These are phyloP conservation scores for Galbula dea DNA, from an alignment of 2,113 vertebrate species.

Conservation along the genomic window DNA sequence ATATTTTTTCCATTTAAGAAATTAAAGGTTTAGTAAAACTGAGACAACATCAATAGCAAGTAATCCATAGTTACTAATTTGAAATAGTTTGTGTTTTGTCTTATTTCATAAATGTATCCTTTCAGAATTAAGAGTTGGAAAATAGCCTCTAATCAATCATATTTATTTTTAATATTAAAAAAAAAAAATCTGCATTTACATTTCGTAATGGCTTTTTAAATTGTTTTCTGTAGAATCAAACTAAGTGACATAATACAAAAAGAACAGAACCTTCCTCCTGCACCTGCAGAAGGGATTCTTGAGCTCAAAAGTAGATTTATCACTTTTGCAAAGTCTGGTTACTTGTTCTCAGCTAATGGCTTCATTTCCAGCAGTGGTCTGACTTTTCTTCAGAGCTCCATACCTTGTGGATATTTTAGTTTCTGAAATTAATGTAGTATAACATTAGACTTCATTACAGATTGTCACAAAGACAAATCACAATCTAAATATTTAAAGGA, in stretches of 20 bases:
- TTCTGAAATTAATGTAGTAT: conserved; percentile 8
- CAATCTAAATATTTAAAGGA: conserved; percentile 44
- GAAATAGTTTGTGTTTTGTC: neutral
- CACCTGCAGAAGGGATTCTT: neutral
- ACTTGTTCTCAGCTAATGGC: neutral
- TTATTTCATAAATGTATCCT: neutral
- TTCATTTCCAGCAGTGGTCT: neutral
- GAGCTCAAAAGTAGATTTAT: conserved; percentile 3
- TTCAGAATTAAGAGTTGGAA: neutral
- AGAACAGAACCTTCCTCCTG: neutral
- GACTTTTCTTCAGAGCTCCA: neutral
- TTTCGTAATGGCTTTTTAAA: neutral
- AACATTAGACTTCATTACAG: conserved; percentile 3
- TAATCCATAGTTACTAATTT: neutral
- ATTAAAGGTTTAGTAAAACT: neutral
- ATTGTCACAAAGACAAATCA: conserved; percentile 40
- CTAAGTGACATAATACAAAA: neutral
- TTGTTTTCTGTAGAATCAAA: neutral
- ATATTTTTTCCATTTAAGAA: neutral
- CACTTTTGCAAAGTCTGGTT: neutral
- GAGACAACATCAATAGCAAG: neutral
- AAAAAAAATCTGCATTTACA: neutral
- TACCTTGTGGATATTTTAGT: conserved; percentile 21
- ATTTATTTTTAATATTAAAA: neutral
- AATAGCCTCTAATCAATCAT: neutral